A percentile compares a stretch with the other conserved stretches of the same genome.
Evolutionary conservation across 1,140 invertebrate genomes (phyloP).

Genomic region (Olivierus martensii): DNA sequence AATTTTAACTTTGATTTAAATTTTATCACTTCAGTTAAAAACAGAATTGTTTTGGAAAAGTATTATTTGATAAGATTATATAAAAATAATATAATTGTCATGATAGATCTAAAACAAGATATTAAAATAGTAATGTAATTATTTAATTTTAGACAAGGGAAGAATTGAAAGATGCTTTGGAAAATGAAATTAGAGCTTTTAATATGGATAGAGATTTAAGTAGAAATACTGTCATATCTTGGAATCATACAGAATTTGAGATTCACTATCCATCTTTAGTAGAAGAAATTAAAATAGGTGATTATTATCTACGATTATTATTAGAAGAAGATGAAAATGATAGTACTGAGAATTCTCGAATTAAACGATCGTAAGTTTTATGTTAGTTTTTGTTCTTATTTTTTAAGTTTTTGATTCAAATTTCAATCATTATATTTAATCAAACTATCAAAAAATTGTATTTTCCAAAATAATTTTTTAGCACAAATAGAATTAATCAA

Average conservation of each 20-base stretch:
- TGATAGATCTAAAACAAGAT: no score
- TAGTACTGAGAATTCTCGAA: constrained; percentile 61
- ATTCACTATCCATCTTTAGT: constrained; percentile 80
- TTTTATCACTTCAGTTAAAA: no score
- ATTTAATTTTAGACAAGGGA: constrained; percentile 61
- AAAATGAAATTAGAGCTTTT: constrained; percentile 87
- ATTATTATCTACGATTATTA: constrained; percentile 91
- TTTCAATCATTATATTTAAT: constrained; percentile 6
- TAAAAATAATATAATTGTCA: no score
- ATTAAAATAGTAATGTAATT: no score
- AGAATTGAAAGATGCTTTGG: constrained; percentile 79
- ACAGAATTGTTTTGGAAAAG: no score
- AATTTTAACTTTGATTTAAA: no score
- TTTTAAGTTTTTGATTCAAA: constrained; percentile 9
- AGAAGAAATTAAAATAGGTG: constrained; percentile 96
- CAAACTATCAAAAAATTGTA: no score
- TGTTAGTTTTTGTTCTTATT: neutral
- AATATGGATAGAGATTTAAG: constrained; percentile 78
- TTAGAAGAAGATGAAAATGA: constrained; percentile 61
- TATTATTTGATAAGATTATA: no score
- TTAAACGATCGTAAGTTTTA: constrained; percentile 63
- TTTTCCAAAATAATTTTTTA: no score
- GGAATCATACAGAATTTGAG: constrained; percentile 98
- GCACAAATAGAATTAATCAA: no score
- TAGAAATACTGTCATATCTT: constrained; percentile 56